Percentiles rank a stretch among this genome's conserved stretches.
Evolutionary conservation across 2,888 invertebrate genomes (phyloP).

Genomic region (Brachyopa scutellaris): DNA sequence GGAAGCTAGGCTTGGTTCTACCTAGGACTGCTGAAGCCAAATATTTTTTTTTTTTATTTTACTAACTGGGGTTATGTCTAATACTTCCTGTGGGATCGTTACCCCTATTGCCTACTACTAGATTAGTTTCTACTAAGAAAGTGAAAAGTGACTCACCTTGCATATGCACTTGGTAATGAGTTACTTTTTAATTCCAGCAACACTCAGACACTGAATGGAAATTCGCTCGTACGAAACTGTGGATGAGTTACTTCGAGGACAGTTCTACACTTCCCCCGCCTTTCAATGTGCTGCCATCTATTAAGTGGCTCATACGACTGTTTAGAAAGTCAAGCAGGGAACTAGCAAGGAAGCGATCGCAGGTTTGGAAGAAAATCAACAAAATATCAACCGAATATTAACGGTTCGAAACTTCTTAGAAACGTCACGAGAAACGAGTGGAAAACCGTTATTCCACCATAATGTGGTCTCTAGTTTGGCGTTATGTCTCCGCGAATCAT

Average conservation of each 20-base stretch:
- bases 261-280: slow-evolving; percentile 95
- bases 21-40: too few relatives aligned
- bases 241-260: slow-evolving; percentile 98
- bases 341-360: slow-evolving; percentile 79
- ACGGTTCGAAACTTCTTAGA: slow-evolving; percentile 73
- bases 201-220: slow-evolving; percentile 98
- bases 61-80: too few relatives aligned
- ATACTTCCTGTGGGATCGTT: too few relatives aligned
- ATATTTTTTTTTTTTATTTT: too few relatives aligned
- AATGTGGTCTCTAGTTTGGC: slow-evolving; percentile 95
- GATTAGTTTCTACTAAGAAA: too few relatives aligned
- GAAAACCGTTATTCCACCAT: slow-evolving; percentile 90
- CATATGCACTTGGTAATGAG: too few relatives aligned
- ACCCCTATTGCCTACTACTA: too few relatives aligned
- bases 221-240: slow-evolving; percentile 95
- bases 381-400: slow-evolving; percentile 7
- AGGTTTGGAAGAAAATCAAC: too few relatives aligned
- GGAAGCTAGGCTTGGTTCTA: too few relatives aligned
- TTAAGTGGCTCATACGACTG: slow-evolving; percentile 89
- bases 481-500: slow-evolving; percentile 94
- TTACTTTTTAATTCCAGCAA: slow-evolving; percentile 85
- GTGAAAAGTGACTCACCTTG: too few relatives aligned
- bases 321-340: slow-evolving; percentile 84
- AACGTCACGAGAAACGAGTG: slow-evolving; percentile 85
- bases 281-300: slow-evolving; percentile 95